Conservation (phyloP, 2,888 invertebrate genomes). For the Rhogogaster chlorosoma region DNA sequence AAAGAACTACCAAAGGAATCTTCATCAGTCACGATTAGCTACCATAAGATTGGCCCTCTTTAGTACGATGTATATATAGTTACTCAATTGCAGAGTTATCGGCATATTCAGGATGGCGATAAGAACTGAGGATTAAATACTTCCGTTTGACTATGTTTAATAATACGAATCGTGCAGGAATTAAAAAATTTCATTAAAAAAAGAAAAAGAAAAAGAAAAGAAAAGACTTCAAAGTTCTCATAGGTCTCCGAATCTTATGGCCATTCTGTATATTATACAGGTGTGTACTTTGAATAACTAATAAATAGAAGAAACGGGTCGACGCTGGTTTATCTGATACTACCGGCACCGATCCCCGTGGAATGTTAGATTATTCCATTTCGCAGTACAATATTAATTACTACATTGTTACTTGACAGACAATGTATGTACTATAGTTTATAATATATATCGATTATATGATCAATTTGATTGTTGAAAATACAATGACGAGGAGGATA, state of each 20-base stretch:
- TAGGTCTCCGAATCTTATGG: neutral
- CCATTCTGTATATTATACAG: neutral
- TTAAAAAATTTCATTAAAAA: neutral
- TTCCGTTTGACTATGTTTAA: neutral
- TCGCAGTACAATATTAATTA: slow-evolving; percentile 4
- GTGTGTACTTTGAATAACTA: slow-evolving; percentile 36
- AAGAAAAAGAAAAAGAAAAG: neutral
- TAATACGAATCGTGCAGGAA: neutral
- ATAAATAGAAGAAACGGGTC: slow-evolving; percentile 40
- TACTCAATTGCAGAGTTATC: slow-evolving; percentile 1
- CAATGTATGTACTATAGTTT: slow-evolving; percentile 13
- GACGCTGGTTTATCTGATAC: slow-evolving; percentile 5
- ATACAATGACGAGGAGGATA: neutral
- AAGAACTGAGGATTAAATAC: neutral
- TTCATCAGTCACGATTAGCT: neutral
- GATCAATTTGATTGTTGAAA: neutral
- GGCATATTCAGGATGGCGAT: slow-evolving; percentile 10
- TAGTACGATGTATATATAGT: slow-evolving; percentile 5
- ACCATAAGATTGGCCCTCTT: neutral
- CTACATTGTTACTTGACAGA: neutral
- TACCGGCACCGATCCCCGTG: slow-evolving; percentile 28
- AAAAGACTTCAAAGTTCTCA: neutral
- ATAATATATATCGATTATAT: neutral
- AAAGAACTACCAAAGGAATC: neutral
- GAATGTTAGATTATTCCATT: slow-evolving; percentile 34